Conservation (phyloP, 1,140 invertebrate species). For the Pseudomyrmex flavicornis region DNA sequence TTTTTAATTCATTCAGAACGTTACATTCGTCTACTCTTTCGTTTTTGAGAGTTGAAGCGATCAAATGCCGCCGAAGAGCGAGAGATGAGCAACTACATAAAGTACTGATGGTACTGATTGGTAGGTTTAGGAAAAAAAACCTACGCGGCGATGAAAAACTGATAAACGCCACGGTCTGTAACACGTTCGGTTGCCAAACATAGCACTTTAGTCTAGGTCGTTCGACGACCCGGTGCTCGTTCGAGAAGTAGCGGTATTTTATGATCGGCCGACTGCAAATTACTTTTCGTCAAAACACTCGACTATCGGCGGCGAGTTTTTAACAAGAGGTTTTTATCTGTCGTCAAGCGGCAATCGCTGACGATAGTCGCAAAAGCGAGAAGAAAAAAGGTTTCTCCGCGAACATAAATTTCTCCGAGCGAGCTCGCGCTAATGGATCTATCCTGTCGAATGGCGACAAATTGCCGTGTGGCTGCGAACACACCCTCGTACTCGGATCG, state of each 20-base stretch:
- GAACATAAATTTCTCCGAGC: constrained; percentile 64
- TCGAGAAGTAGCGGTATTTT: constrained; percentile 53
- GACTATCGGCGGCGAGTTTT: constrained; percentile 38
- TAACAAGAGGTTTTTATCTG: constrained; percentile 50
- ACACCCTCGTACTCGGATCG: constrained; percentile 12
- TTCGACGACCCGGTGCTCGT: constrained; percentile 12
- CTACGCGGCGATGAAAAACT: constrained; percentile 11
- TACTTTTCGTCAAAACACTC: constrained; percentile 53
- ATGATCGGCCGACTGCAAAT: constrained; percentile 58
- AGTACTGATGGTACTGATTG: no score
- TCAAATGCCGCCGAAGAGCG: not conserved
- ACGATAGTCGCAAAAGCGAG: constrained; percentile 42
- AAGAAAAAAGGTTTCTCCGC: constrained; percentile 6
- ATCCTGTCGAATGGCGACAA: constrained; percentile 70
- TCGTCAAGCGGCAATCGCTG: constrained; percentile 26
- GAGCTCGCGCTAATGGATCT: constrained; percentile 70
- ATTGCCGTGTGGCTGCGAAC: constrained; percentile 64
- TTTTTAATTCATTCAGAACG: no score
- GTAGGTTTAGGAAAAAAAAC: no score
- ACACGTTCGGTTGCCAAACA: constrained; percentile 50
- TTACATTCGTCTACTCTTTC: no score
- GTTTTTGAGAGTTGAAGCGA: no score
- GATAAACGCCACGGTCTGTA: constrained; percentile 21
- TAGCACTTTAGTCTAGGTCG: constrained; percentile 59
- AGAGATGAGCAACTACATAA: not conserved